Base-by-base conservation (phyloP, 2,888 invertebrate species). In the Choreutis nemorana region DNA sequence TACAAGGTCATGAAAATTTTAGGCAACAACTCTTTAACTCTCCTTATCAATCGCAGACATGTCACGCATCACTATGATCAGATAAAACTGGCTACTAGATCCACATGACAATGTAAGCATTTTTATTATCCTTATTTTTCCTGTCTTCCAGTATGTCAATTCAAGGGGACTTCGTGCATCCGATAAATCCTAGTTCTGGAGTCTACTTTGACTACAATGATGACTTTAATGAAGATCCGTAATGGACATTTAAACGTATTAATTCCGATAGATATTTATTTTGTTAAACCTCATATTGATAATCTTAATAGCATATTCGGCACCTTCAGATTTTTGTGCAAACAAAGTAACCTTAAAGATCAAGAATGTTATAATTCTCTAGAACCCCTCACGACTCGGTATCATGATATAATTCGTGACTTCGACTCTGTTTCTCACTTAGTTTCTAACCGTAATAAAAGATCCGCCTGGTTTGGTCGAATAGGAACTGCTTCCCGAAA, bases 1-100 rank as follows among this genome's bases (percentile, higher is more conserved):
- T 47, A 39, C 22, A 45, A 44, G 28, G 29, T 48, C 0, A 29
- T 47, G 0, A 44, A 45, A 31, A 22, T 49, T 4, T 31, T 44
- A 26, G 37, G 39, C 7, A 45, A 41, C 1, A 34, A 46, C 14
- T 40, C 40, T 0, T n/a, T 42, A 1, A 26, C 42, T 0, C 11
- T 46, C 5, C 23, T 44, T 4, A 44, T 44, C 6, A 44, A 40
- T 22, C 27, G 39, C 11, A 34, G 39, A 3, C 40, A 42, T 20
- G 37, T 40, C 0, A 34, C 18, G 9, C 32, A 42, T 16, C 41
- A 42, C 10, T 41, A 22, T 14, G 41, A 41, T 12, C 29, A 44
- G 28, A 14, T 44, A 1, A 40, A 41, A 29, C 22, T 8, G 18
- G 5, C 18, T 18, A 18, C 8, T 18, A 18, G 18, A 18, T 18